phyloP scores from a whole-genome alignment of 2,113 vertebrate species.

The Motacilla tschutschensis region DNA sequence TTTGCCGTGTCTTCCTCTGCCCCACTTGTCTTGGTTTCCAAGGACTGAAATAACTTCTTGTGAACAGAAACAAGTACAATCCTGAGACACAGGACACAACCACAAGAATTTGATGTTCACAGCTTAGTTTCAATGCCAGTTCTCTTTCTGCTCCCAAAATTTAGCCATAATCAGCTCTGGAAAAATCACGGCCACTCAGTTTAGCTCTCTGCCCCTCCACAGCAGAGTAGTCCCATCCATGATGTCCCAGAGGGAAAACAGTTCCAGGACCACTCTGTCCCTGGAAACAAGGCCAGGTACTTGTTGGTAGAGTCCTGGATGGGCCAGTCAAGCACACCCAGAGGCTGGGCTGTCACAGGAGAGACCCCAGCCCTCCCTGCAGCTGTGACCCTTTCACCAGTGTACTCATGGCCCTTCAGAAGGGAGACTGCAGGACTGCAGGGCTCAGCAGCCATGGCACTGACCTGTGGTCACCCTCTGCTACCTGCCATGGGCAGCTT shows the following conservation, averaged over 20 bases:
- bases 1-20: neutral
- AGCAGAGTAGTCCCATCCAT: neutral
- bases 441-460: neutral
- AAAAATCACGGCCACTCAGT: accelerated
- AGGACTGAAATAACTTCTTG: neutral
- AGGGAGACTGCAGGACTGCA: neutral
- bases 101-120: neutral
- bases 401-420: neutral
- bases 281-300: neutral
- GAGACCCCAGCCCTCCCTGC: neutral
- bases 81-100: neutral
- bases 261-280: neutral
- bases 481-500: neutral
- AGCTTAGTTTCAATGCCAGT: neutral
- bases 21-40: neutral
- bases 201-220: neutral
- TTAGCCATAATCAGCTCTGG: neutral
- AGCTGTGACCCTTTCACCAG: neutral
- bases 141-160: neutral
- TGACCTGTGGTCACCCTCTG: neutral
- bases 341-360: accelerated
- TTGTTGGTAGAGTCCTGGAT: neutral
- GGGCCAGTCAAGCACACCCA: neutral
- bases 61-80: neutral
- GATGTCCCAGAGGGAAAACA: neutral